phyloP scores from a whole-genome alignment of 2,797 vertebrate genomes.

The Enteromius fasciolatus region DNA sequence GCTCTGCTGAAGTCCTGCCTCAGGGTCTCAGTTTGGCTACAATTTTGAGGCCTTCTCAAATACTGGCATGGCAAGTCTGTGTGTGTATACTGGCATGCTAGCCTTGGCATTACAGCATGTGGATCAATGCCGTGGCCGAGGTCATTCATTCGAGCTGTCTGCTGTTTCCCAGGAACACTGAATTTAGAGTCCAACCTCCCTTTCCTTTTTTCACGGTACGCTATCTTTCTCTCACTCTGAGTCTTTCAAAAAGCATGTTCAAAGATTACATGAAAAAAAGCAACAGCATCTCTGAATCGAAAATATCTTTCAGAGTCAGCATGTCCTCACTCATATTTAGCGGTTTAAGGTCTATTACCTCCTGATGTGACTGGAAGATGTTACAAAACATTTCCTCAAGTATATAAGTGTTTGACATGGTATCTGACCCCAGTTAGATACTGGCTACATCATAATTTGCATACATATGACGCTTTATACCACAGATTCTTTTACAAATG shows the following conservation, averaged over 20 bases:
- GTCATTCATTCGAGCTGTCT: constrained; percentile 56
- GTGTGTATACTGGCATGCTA: constrained; percentile 42
- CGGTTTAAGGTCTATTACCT: constrained; percentile 9
- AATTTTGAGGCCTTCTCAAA: constrained; percentile 24
- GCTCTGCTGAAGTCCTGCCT: constrained; percentile 35
- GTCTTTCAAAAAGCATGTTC: constrained; percentile 35
- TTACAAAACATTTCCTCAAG: constrained; percentile 7
- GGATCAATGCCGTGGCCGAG: constrained; percentile 43
- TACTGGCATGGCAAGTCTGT: constrained; percentile 6
- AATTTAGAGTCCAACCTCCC: too few species aligned
- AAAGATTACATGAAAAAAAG: constrained; percentile 44
- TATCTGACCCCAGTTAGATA: constrained; percentile 1
- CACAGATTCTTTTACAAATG: not conserved
- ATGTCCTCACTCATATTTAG: constrained; percentile 20
- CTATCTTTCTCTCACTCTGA: too few species aligned
- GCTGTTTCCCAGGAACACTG: constrained; percentile 35
- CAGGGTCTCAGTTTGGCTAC: constrained; percentile 32
- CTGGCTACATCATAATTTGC: not conserved
- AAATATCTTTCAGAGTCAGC: constrained; percentile 31
- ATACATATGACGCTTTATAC: constrained; percentile 17
- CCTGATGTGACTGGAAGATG: constrained; percentile 7
- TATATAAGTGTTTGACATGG: not conserved
- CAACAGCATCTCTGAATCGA: constrained; percentile 20
- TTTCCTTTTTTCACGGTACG: too few species aligned
- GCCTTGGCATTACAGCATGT: constrained; percentile 15